Base-by-base conservation (phyloP, 2,113 vertebrate genomes). In the Cinclus mexicanus region DNA sequence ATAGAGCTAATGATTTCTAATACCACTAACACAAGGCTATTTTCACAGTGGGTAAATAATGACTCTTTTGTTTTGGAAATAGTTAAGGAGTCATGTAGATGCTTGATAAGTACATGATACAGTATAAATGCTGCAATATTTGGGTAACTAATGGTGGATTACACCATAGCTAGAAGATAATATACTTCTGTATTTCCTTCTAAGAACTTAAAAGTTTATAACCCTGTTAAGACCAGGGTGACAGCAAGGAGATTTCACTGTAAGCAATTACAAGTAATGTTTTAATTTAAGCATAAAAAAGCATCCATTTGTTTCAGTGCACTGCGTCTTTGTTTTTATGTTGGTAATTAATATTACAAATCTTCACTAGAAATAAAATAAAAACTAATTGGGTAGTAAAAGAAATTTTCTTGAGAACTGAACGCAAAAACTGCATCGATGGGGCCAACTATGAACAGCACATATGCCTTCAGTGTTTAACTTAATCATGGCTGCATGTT, bases 1-100 rank as follows among this genome's bases (percentile, higher is more conserved):
- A 82, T 47, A 90, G 94, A 75, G 94, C 90, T 88, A 92, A 84
- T 93, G 89, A 94, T 95, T 96, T 83, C 91, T 93, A 94, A 97
- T 96, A 95, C 95, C 94, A 95, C 94, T 93, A 96, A 93, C 94
- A 92, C 79, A 71, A 75, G 90, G 89, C 93, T 95, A 87, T 96
- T 95, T 96, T 96, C 95, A 95, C 96, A 96, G 95, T 94, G 97
- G 97, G 95, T 94, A 96, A 95, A 96, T 95, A 96, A 97, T 96
- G 94, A 82, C 80, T 91, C 96, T 94, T 91, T 97, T 95, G 87
- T 93, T 94, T 91, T 86, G 91, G 89, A 89, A 97, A 91, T 91
- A 91, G 90, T 93, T 93, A 85, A 93, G 90, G 79, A 97, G 80
- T 76, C 83, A 42, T 86, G 80, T 82, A 92, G 84, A 86, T 96